Percentiles rank a stretch among this genome's conserved stretches.
Conservation (phyloP, 2,797 vertebrate genomes). For the Arnoldichthys spilopterus region DNA sequence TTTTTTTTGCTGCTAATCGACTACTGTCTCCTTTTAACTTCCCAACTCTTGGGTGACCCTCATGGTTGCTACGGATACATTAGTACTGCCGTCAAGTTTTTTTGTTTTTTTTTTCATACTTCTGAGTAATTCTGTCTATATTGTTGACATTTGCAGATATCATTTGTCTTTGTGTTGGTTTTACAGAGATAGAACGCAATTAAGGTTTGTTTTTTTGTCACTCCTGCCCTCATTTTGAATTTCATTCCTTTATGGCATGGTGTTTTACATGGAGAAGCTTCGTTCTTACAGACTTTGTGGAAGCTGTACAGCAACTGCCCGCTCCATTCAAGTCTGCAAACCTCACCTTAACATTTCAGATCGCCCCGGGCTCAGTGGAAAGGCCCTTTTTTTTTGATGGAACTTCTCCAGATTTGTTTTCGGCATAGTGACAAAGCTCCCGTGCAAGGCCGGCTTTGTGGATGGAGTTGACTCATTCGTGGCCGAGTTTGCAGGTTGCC, state of each 20-base stretch:
- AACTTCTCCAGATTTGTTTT: constrained; percentile 7
- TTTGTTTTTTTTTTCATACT: constrained; percentile 32
- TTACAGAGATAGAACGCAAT: constrained; percentile 74
- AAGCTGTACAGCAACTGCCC: constrained; percentile 19
- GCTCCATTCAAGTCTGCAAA: constrained; percentile 35
- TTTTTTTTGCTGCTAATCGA: constrained; percentile 96
- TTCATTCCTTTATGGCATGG: constrained; percentile 56
- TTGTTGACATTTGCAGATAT: constrained; percentile 63
- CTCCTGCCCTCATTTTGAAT: constrained; percentile 26
- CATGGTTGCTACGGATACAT: constrained; percentile 76
- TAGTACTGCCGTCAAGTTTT: constrained; percentile 70
- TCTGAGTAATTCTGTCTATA: constrained; percentile 61
- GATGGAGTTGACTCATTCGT: neutral
- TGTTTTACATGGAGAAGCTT: neutral
- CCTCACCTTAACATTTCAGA: constrained; percentile 42
- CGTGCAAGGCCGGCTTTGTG: neutral
- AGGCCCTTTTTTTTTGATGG: neutral
- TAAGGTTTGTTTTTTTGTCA: constrained; percentile 64
- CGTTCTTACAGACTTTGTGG: constrained; percentile 22
- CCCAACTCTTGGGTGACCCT: constrained; percentile 32
- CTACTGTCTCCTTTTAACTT: constrained; percentile 98
- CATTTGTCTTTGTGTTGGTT: constrained; percentile 66
- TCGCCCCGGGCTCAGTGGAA: constrained; percentile 7
- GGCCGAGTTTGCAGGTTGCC: neutral
- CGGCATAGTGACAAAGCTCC: neutral